Conservation (phyloP, 2,113 vertebrate genomes). For the Apteryx owenii region DNA sequence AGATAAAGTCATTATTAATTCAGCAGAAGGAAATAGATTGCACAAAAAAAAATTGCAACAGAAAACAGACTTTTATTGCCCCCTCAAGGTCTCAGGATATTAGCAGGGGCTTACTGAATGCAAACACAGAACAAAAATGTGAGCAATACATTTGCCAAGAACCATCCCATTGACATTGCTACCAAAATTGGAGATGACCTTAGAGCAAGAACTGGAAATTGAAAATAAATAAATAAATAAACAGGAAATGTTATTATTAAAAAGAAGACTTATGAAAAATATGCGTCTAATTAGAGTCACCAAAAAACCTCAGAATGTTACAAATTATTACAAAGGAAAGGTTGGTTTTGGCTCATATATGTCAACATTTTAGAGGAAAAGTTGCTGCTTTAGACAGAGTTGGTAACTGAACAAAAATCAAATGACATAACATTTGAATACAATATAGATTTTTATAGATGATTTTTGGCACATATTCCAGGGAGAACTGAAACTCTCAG, state of each 20-base stretch:
- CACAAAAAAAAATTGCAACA: slow-evolving; percentile 28
- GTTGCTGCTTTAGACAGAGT: neutral
- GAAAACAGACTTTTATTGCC: slow-evolving; percentile 35
- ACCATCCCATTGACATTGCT: neutral
- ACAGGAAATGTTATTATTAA: neutral
- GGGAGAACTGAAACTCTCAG: neutral
- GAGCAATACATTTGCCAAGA: slow-evolving; percentile 15
- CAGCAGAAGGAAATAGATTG: slow-evolving; percentile 34
- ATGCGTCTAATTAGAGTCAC: neutral
- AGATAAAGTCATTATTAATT: slow-evolving; percentile 48
- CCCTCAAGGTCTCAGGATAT: neutral
- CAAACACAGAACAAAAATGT: slow-evolving; percentile 30
- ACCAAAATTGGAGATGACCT: neutral
- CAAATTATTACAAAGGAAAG: neutral
- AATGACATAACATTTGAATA: neutral
- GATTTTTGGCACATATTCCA: neutral
- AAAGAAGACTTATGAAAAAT: neutral
- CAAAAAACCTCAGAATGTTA: neutral
- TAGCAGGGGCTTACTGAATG: neutral
- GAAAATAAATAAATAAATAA: neutral
- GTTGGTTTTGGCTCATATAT: neutral
- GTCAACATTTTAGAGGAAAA: neutral
- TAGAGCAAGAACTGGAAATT: neutral
- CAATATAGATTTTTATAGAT: neutral
- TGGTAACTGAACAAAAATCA: neutral